Evolutionary conservation across 53 echinoderm and acorn worm species (phyloP).

Genomic region (Apostichopus leukothele): DNA sequence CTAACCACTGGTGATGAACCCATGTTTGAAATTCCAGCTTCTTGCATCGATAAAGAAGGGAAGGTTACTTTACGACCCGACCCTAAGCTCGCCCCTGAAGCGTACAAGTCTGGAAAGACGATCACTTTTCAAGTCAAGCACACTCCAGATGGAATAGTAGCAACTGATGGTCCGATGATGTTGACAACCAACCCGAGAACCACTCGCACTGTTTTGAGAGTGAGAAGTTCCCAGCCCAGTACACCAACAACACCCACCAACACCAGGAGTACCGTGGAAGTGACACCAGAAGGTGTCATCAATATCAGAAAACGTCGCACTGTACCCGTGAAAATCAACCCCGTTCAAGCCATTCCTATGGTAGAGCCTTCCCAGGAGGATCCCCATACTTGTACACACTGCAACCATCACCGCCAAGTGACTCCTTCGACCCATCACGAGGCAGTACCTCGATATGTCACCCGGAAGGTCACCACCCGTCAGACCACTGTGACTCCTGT

Average conservation of each 20-base stretch:
- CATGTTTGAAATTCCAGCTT: constrained; percentile 59
- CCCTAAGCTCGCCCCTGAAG: constrained; percentile 65
- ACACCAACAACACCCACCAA: constrained; percentile 50
- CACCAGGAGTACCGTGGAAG: constrained; percentile 59
- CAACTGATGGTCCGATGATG: constrained; percentile 64
- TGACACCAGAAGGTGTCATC: constrained; percentile 62
- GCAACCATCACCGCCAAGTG: constrained; percentile 5
- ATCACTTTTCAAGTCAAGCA: constrained; percentile 79
- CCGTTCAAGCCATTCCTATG: constrained; percentile 42
- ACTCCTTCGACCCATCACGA: background rate
- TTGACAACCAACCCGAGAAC: constrained; percentile 61
- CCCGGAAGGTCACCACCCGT: constrained; percentile 26
- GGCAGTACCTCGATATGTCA: constrained; percentile 9
- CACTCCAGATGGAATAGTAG: constrained; percentile 47
- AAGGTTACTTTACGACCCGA: constrained; percentile 60
- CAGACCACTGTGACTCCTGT: constrained; percentile 37
- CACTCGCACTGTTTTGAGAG: constrained; percentile 57
- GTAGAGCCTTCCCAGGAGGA: background rate
- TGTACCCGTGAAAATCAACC: constrained; percentile 47
- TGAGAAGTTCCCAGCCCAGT: constrained; percentile 55
- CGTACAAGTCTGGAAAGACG: constrained; percentile 62
- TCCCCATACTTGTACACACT: constrained; percentile 24
- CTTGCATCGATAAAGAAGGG: constrained; percentile 63
- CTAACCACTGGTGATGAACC: constrained; percentile 43
- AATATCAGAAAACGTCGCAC: constrained; percentile 61